Evolutionary conservation across 1,140 invertebrate genomes (phyloP), one percentile per base, ranked within the genome.

Genomic region (Sminthurides bifidus): DNA sequence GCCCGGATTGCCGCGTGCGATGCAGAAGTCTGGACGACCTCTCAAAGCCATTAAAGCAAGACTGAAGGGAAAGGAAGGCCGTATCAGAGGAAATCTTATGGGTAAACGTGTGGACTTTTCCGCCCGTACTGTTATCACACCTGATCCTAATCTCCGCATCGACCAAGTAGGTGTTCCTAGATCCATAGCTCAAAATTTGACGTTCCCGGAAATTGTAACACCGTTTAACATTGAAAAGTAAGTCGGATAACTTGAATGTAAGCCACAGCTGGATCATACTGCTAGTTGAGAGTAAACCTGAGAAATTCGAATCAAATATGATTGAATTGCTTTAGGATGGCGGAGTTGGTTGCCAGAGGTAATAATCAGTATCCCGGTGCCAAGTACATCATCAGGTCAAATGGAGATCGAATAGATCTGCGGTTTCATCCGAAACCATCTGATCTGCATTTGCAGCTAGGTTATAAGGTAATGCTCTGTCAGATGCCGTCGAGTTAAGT

Each of bases 41-140:
- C 71, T 99, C 0, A 99, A 99, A 75, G 93, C 96, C 0, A 82
- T 99, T 17, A 98, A 98, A 73, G 83, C 85, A 0, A 76, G 86
- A 44, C 69, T 91, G 14, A 89, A 91, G 67, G 86, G 86, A 10
- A 99, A 99, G 72, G 94, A 98, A 82, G 96, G 96, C 0, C 76
- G 96, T 66, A 97, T 99, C 66, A 76, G 96, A 73, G 95, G 95
- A 66, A 99, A 99, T 70, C 78, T 99, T 63, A 99, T 99, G 95
- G 96, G 96, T 55, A 99, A 99, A 71, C 90, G 96, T 76, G 96
- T 99, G 0, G 96, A 99, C 67, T 99, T 99, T 68, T 98, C 94
- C 0, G 96, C 93, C 6, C 82, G 96, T 72, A 99, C 95, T 68
- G 96, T 99, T 60, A 99, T 99, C 68, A 98, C 95, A 8, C 94